A percentile compares a stretch with the other conserved stretches of the same genome.
These are phyloP conservation scores for Gonioctena quinquepunctata DNA, from an alignment of 1,140 invertebrate genomes.

Conservation along the genomic window DNA sequence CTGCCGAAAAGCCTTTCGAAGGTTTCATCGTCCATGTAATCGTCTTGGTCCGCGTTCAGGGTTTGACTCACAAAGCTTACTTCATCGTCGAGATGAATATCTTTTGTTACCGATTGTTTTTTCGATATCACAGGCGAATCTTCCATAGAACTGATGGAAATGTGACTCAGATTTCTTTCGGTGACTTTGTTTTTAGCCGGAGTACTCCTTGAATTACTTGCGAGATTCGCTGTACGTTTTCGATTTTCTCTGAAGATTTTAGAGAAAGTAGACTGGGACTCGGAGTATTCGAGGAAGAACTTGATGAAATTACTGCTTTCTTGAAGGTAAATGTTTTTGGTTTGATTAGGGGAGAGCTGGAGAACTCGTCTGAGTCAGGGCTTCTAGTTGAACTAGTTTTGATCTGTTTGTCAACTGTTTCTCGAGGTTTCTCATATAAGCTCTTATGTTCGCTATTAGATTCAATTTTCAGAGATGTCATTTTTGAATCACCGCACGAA, in stretches of 20 bases:
- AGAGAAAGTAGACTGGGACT: background rate
- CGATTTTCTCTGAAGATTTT: background rate
- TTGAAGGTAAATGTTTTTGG: constrained; percentile 29
- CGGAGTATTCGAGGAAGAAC: background rate
- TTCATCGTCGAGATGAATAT: constrained; percentile 10
- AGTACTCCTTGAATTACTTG: too few species aligned
- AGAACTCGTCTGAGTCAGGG: too few species aligned
- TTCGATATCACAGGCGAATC: background rate
- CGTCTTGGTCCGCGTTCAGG: constrained; percentile 25
- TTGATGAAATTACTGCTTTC: constrained; percentile 9
- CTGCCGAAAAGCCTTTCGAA: constrained; percentile 37
- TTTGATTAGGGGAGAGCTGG: background rate
- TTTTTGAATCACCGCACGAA: too few species aligned
- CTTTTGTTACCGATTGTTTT: background rate
- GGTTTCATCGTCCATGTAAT: constrained; percentile 45
- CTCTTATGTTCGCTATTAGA: too few species aligned
- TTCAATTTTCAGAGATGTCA: too few species aligned
- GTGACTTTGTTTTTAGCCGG: background rate
- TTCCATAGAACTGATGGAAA: constrained; percentile 2
- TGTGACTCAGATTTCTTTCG: background rate
- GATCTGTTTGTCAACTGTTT: too few species aligned
- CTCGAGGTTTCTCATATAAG: too few species aligned
- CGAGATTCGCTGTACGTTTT: background rate
- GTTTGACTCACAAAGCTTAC: constrained; percentile 5
- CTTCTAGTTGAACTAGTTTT: too few species aligned